phyloP scores from a whole-genome alignment of 2,888 invertebrate species.

The Rotaria magnacalcarata region DNA sequence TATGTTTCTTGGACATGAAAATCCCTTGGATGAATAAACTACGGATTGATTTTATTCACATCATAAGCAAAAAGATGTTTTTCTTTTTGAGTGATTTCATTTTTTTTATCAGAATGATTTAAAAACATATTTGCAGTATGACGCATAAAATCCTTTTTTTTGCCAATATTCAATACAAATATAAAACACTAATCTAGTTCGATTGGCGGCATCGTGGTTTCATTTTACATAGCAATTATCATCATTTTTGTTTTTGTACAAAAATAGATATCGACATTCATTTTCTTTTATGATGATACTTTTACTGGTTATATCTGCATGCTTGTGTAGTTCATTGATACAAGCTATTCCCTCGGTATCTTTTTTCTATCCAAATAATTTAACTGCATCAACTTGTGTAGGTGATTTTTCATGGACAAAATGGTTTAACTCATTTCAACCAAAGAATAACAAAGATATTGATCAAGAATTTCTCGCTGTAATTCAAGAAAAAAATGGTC shows the following conservation, averaged over 20 bases:
- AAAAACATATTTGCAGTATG: neutral
- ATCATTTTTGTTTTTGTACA: too few species aligned
- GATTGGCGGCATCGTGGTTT: too few species aligned
- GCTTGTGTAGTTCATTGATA: neutral
- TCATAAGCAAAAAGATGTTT: too few species aligned
- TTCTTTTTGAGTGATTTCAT: too few species aligned
- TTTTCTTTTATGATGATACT: neutral
- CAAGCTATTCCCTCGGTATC: neutral
- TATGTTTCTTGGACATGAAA: too few species aligned
- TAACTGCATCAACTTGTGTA: neutral
- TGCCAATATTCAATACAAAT: neutral
- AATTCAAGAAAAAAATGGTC: neutral
- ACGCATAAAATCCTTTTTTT: neutral
- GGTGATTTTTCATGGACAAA: neutral
- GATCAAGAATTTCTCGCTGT: neutral
- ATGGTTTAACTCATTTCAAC: slow-evolving; percentile 1
- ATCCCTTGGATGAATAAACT: too few species aligned
- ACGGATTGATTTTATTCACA: too few species aligned
- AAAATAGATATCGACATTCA: too few species aligned
- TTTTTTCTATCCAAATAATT: neutral
- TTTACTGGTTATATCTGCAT: neutral
- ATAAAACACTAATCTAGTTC: too few species aligned
- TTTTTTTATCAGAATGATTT: too few species aligned
- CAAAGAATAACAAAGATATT: neutral
- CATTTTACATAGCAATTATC: too few species aligned